Evolutionary conservation across 2,113 vertebrate genomes (phyloP).

Genomic region (Aegotheles bennettii): DNA sequence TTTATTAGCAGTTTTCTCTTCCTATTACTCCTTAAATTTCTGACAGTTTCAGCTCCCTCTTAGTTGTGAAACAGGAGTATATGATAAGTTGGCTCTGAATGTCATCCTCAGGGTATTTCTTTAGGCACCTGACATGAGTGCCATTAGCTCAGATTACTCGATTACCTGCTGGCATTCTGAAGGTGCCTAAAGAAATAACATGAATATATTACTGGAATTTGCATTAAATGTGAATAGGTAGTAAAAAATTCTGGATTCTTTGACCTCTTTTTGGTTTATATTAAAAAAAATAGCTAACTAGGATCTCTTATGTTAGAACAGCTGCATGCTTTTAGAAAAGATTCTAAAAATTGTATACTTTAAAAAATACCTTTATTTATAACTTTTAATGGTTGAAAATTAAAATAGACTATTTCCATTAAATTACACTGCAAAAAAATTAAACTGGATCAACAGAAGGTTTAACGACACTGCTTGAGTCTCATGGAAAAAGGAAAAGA

Average conservation of each 20-base stretch:
- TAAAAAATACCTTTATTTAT: constrained; percentile 10
- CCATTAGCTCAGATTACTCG: constrained; percentile 41
- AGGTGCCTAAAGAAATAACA: constrained; percentile 30
- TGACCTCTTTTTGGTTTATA: constrained; percentile 37
- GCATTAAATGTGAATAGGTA: constrained; percentile 30
- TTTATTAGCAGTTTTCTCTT: neutral
- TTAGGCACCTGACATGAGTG: neutral
- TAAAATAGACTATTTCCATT: constrained; percentile 17
- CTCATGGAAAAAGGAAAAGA: neutral
- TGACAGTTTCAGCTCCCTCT: neutral
- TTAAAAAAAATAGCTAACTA: neutral
- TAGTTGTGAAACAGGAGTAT: neutral
- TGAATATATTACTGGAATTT: constrained; percentile 47
- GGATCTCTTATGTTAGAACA: constrained; percentile 15
- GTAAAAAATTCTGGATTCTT: constrained; percentile 32
- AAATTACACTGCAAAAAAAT: neutral
- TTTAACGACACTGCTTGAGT: neutral
- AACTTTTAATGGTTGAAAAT: constrained; percentile 10
- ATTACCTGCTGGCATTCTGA: constrained; percentile 45
- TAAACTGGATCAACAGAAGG: neutral
- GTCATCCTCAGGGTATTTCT: constrained; percentile 11
- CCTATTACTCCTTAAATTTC: neutral
- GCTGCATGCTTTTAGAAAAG: constrained; percentile 38
- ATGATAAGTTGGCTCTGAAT: neutral
- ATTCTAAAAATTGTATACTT: constrained; percentile 34